These are phyloP conservation scores for Mechanitis mazaeus DNA, from an alignment of 2,888 invertebrate species.

Conservation along the genomic window DNA sequence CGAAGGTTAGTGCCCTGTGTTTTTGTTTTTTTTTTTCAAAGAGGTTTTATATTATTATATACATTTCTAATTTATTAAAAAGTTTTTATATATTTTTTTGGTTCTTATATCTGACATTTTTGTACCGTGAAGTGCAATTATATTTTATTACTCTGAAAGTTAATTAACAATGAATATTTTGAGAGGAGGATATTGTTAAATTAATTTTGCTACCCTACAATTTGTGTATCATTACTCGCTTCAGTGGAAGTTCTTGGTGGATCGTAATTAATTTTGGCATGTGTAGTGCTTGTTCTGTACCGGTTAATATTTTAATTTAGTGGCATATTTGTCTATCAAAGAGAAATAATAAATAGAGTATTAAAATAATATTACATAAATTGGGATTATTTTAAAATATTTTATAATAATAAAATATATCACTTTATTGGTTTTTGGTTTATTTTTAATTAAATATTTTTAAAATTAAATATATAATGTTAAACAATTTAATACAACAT, in stretches of 20 bases:
- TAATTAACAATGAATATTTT: constrained; percentile 7
- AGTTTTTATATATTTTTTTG: not conserved
- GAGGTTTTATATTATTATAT: not conserved
- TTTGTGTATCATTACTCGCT: constrained; percentile 4
- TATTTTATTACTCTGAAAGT: not conserved
- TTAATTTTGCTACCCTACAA: constrained; percentile 2
- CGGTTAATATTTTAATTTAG: not conserved
- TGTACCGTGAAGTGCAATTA: not conserved
- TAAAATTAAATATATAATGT: too few species aligned
- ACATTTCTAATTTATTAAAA: not conserved
- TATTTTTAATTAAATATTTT: too few species aligned
- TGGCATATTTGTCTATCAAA: not conserved
- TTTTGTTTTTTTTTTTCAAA: constrained; percentile 17
- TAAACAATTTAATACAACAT: too few species aligned
- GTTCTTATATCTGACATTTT: too few species aligned
- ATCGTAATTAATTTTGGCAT: constrained; percentile 13
- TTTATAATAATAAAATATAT: too few species aligned
- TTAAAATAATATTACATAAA: too few species aligned
- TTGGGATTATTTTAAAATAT: too few species aligned
- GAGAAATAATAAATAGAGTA: not conserved
- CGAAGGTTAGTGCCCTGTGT: constrained; percentile 55
- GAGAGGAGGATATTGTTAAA: not conserved
- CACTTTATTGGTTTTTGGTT: too few species aligned
- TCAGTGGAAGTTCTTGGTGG: not conserved
- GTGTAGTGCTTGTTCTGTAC: constrained; percentile 4